These are phyloP conservation scores for Trypoxylon attenuatum DNA, from an alignment of 2,888 invertebrate species.

Conservation along the genomic window DNA sequence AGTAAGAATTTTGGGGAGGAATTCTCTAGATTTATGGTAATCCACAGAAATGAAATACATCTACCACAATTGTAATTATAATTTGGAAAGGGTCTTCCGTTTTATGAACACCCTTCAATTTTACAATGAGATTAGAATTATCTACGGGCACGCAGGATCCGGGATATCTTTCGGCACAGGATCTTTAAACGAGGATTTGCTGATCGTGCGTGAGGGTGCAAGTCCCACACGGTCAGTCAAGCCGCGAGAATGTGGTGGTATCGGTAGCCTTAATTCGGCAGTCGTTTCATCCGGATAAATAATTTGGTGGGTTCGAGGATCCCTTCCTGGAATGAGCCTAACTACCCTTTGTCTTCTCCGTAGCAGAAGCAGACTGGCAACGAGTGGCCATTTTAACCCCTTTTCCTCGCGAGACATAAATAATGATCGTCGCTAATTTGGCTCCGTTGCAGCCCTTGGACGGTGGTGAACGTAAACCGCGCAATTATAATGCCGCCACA, in stretches of 20 bases:
- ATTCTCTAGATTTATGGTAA: no score
- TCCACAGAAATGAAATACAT: no score
- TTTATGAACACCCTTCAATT: neutral
- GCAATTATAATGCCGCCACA: constrained; percentile 74
- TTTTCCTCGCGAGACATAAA: constrained; percentile 72
- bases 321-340: constrained; percentile 40
- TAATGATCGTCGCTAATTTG: constrained; percentile 75
- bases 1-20: no score
- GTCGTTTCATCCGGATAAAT: constrained; percentile 35
- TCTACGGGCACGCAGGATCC: neutral
- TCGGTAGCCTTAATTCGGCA: constrained; percentile 33
- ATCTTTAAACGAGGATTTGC: no score
- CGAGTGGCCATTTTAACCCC: constrained; percentile 70
- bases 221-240: no score
- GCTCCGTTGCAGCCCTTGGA: constrained; percentile 62
- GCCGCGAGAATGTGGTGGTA: constrained; percentile 15
- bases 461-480: constrained; percentile 67
- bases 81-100: no score
- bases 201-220: no score
- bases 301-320: constrained; percentile 27
- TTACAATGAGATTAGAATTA: neutral
- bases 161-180: no score
- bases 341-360: constrained; percentile 69
- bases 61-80: no score
- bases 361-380: constrained; percentile 51